A percentile compares a stretch with the other conserved stretches of the same genome.
Conservation (phyloP, 2,797 vertebrate genomes). For the Borostomias antarcticus region DNA sequence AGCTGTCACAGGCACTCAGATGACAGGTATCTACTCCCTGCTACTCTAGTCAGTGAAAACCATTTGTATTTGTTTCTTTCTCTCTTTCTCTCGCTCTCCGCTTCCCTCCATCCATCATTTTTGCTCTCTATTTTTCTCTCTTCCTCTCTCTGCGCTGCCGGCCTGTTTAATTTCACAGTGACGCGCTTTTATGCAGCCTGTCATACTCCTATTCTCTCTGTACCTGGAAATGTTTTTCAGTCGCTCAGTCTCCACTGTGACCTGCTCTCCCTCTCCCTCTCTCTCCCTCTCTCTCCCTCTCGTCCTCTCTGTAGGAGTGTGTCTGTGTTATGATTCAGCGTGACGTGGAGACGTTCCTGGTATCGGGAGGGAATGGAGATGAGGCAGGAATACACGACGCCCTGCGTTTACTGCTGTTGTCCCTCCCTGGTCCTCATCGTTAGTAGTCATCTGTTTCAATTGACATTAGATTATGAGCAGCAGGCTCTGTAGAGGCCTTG, state of each 20-base stretch:
- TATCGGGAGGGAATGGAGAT: not conserved
- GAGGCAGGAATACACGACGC: not conserved
- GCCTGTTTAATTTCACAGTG: too few relatives aligned
- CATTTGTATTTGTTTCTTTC: not conserved
- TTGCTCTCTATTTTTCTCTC: not conserved
- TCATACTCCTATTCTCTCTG: not conserved
- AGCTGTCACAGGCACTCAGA: conserved; percentile 26
- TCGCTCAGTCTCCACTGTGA: not conserved
- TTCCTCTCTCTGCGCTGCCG: not conserved
- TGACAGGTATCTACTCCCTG: conserved; percentile 20
- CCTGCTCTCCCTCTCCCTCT: not conserved
- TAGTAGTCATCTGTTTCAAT: too few relatives aligned
- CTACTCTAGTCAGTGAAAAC: conserved; percentile 1
- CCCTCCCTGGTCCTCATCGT: too few relatives aligned
- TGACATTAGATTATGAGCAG: too few relatives aligned
- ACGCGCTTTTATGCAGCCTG: too few relatives aligned
- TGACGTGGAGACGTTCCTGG: not conserved
- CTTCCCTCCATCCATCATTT: not conserved
- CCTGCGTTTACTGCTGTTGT: not conserved
- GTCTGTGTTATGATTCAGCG: not conserved
- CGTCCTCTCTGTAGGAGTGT: not conserved
- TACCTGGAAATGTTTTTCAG: not conserved
- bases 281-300: not conserved
- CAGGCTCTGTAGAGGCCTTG: too few relatives aligned
- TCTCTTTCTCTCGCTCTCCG: not conserved